These are phyloP conservation scores for Nipponacmea schrenckii DNA, from an alignment of 2,888 invertebrate genomes.

Conservation along the genomic window DNA sequence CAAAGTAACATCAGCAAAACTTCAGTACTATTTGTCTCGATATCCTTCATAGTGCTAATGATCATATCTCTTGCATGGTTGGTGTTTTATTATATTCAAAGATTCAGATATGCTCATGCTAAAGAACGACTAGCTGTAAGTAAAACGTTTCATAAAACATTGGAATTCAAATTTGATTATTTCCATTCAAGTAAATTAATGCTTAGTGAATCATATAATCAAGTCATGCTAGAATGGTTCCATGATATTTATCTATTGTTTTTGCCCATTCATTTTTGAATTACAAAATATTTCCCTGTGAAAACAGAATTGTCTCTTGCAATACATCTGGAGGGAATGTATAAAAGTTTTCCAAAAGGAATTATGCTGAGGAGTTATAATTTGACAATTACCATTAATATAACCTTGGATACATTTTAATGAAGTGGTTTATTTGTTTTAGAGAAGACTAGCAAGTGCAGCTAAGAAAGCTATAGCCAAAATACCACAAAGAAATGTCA, in stretches of 20 bases:
- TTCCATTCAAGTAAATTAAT: not conserved
- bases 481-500: constrained; percentile 89
- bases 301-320: too few species aligned
- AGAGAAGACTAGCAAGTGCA: constrained; percentile 90
- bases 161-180: not conserved
- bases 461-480: constrained; percentile 93
- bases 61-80: constrained; percentile 94
- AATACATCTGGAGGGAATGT: too few species aligned
- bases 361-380: too few species aligned
- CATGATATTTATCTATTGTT: too few species aligned
- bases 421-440: constrained; percentile 58
- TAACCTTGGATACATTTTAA: too few species aligned
- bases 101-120: constrained; percentile 92
- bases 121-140: constrained; percentile 90
- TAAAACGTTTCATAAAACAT: constrained; percentile 27
- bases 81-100: constrained; percentile 94
- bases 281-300: too few species aligned
- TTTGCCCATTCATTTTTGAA: too few species aligned
- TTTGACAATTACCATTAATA: too few species aligned
- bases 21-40: constrained; percentile 92
- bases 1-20: constrained; percentile 74
- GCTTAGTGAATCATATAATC: too few species aligned
- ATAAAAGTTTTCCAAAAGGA: too few species aligned
- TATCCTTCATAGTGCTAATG: constrained; percentile 95
- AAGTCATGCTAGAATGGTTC: too few species aligned